Percentiles rank a stretch among this genome's conserved stretches.
Evolutionary conservation across 2,888 invertebrate genomes (phyloP).

Genomic region (Dryobotodes eremita): DNA sequence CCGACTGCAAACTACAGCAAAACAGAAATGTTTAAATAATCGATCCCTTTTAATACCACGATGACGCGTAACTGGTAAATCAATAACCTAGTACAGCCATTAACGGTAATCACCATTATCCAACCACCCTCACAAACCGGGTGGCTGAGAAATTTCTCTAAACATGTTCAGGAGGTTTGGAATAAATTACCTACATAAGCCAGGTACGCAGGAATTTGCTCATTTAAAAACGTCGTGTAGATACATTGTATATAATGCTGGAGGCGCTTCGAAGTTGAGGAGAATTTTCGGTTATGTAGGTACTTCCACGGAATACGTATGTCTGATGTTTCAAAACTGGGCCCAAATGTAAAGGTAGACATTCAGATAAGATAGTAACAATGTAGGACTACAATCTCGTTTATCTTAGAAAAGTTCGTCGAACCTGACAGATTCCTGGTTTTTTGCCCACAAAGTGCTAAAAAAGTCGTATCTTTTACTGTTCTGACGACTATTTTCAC

Average conservation of each 20-base stretch:
- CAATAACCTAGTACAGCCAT: slow-evolving; percentile 58
- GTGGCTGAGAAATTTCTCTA: slow-evolving; percentile 43
- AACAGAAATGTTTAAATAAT: slow-evolving; percentile 37
- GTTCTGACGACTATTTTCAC: slow-evolving; percentile 1
- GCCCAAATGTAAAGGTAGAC: slow-evolving; percentile 28
- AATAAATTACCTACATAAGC: slow-evolving; percentile 60
- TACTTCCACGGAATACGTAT: background rate
- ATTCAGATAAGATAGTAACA: slow-evolving; percentile 42
- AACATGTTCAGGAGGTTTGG: slow-evolving; percentile 60
- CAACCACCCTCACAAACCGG: slow-evolving; percentile 30
- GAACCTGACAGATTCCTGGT: slow-evolving; percentile 1
- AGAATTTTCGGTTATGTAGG: slow-evolving; percentile 7
- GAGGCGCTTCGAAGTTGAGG: background rate
- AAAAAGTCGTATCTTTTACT: background rate
- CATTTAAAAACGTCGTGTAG: slow-evolving; percentile 46
- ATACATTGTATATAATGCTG: slow-evolving; percentile 19
- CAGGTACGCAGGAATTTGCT: slow-evolving; percentile 48
- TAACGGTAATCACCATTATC: slow-evolving; percentile 59
- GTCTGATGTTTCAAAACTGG: slow-evolving; percentile 36
- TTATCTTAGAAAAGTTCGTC: slow-evolving; percentile 32
- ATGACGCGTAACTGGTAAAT: slow-evolving; percentile 48
- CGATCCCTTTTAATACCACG: slow-evolving; percentile 29
- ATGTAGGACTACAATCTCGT: slow-evolving; percentile 30
- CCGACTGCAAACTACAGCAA: background rate
- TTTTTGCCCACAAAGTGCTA: background rate